Base-by-base conservation (phyloP, 2,888 invertebrate species). In the Andrena trimmerana region DNA sequence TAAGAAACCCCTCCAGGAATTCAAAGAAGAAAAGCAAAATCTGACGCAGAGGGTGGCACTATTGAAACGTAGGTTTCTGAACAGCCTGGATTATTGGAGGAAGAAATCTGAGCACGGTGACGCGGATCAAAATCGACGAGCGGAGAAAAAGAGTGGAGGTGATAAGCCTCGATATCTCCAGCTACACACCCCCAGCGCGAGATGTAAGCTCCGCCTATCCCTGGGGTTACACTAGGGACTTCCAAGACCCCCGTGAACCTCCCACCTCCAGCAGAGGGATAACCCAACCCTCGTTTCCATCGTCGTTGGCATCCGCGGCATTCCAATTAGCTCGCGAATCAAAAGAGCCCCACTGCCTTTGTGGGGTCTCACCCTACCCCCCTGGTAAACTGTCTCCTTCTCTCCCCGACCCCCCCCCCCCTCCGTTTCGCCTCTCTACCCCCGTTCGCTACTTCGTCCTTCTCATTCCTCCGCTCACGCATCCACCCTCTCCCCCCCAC, bases 281-380 rank as follows among this genome's bases (percentile, higher is more conserved):
- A 88, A 89, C 85, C 88, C 88, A 90, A 89, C 85, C 90, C 90
- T 91, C 89, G 89, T 90, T 92, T 91, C 90, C 91, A 91, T 91
- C 92, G 92, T 90, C 93, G 93, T 92, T 92, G 93, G 93, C 93
- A 93, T 93, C 93, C 93, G 91, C 91, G 93, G 93, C 93, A 93
- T 93, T 93, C 93, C 93, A 93, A 93, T 93, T 93, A 93, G 93
- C 93, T 93, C 92, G 93, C 93, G 93, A 93, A 93, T 93, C 93
- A 93, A 93, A 93, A 93, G 93, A 93, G 93, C 93, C 93, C 90
- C 91, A 92, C 90, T 93, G 93, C 93, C 93, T 93, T 93, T 93
- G 93, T 93, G 93, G 92, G 92, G 90, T 92, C 90, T 93, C 91
- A 91, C 86, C 91, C 92, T 89, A 88, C 85, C 84, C 67, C 81